These are phyloP conservation scores for Hephaestus fuliginosus DNA, from an alignment of 2,797 vertebrate species.

Conservation along the genomic window DNA sequence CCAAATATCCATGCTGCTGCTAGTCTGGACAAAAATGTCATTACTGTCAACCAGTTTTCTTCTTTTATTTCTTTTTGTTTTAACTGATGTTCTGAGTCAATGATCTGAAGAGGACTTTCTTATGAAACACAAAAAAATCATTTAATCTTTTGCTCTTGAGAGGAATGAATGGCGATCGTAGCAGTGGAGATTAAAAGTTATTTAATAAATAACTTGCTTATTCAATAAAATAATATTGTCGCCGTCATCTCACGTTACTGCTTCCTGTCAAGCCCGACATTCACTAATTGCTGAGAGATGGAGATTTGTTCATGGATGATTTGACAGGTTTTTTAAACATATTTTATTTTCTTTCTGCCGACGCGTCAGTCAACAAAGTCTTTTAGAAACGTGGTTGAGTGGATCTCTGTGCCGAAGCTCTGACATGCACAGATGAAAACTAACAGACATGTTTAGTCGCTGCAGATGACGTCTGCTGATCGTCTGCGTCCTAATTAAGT, in stretches of 20 bases:
- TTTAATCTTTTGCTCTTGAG: neutral
- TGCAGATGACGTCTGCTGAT: constrained; percentile 3
- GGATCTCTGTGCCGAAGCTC: neutral
- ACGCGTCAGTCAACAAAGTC: neutral
- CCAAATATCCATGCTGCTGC: neutral
- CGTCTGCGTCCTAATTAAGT: neutral
- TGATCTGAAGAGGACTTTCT: neutral
- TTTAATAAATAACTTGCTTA: neutral
- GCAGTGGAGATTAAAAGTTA: neutral
- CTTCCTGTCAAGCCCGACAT: constrained; percentile 9
- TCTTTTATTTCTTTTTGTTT: neutral
- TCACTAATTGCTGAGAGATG: constrained; percentile 12
- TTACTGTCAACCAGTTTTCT: neutral
- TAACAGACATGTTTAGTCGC: neutral
- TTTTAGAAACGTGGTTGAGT: neutral
- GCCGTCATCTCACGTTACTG: neutral
- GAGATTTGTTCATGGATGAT: constrained; percentile 4
- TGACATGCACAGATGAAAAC: neutral
- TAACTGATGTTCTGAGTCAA: neutral
- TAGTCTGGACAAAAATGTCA: neutral
- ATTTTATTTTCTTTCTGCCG: neutral
- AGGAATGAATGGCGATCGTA: neutral
- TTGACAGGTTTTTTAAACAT: neutral
- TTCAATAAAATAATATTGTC: neutral
- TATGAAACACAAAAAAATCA: neutral